phyloP scores from a whole-genome alignment of 2,888 invertebrate species.

The Octodonta nipae region DNA sequence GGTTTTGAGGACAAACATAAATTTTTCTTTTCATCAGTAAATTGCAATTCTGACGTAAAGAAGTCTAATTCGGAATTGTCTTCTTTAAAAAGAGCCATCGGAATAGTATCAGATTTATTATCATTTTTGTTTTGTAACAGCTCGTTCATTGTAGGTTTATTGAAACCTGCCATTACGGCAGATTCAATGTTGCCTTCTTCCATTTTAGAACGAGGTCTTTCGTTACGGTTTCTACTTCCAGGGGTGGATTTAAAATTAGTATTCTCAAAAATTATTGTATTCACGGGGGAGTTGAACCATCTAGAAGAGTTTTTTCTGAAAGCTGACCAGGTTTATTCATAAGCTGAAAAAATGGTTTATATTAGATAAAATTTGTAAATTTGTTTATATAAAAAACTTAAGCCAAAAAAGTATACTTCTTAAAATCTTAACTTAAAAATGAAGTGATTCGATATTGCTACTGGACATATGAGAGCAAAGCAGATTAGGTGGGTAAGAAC shows the following conservation, averaged over 20 bases:
- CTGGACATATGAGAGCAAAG: background rate
- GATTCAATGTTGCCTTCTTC: conserved; percentile 37
- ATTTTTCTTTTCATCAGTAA: conserved; percentile 58
- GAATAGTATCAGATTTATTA: conserved; percentile 32
- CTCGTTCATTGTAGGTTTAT: conserved; percentile 30
- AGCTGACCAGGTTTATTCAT: conserved; percentile 24
- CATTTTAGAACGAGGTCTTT: conserved; percentile 46
- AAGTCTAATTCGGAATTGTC: conserved; percentile 81
- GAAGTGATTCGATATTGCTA: too few relatives aligned
- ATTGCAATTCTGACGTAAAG: conserved; percentile 71
- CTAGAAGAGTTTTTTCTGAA: conserved; percentile 43
- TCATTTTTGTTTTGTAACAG: conserved; percentile 36
- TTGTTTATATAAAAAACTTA: too few relatives aligned
- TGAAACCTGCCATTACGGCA: conserved; percentile 35
- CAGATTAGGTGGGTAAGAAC: too few relatives aligned
- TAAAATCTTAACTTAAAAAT: too few relatives aligned
- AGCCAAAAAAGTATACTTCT: too few relatives aligned
- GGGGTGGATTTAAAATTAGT: conserved; percentile 74
- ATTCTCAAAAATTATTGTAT: conserved; percentile 83
- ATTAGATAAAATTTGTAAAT: too few relatives aligned
- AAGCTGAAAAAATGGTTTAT: conserved; percentile 19
- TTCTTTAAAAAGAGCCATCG: conserved; percentile 64
- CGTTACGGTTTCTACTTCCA: conserved; percentile 42
- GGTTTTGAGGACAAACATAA: conserved; percentile 40
- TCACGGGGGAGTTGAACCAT: conserved; percentile 70